Base-by-base conservation (phyloP, 2,888 invertebrate species). In the Xylota sylvarum region DNA sequence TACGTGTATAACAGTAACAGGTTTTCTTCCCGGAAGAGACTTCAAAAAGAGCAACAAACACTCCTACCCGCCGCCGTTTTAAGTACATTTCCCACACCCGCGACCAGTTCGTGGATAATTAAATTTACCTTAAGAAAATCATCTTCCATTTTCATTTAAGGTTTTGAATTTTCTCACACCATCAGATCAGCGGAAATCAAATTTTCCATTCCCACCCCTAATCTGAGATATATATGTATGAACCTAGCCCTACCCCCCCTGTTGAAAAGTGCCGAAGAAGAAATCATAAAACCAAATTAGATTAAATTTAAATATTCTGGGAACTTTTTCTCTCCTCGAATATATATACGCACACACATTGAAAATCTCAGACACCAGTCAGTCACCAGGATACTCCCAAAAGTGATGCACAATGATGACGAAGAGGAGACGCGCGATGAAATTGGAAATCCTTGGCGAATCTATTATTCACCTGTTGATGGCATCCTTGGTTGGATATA, bases 391-490 rank as follows among this genome's bases (percentile, higher is more conserved):
- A 78, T 73, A 74, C 32, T 46, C 35, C 46, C 60, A 43, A 46
- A 77, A 58, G 48, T 76, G 76, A 62, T 84, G 62, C 79, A 84
- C 67, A 79, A 79, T 67, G 69, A 79, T 74, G 73, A 69, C 62
- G 69, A 84, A 9, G 65, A 73, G 48, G 55, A 69, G 40, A 64
- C 43, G 77, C 77, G 76, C 60, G 70, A 67, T 82, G 82, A 86
- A 86, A 86, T 86, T 82, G 86, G 73, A 73, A 72, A 79, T 73
- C 78, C 74, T 82, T 73, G 72, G 73, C 58, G 69, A 81, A 86
- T 86, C 86, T 78, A 82, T 86, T 86, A 86, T 86, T 86, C 82
- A 86, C 86, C 86, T 86, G 86, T 86, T 86, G 86, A 72, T 84
- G 80, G 85, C 72, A 77, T 60, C 73, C 58, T 62, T 17, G 50